Base-by-base conservation (phyloP, 2,888 invertebrate species). In the Drosophila buzzatii region DNA sequence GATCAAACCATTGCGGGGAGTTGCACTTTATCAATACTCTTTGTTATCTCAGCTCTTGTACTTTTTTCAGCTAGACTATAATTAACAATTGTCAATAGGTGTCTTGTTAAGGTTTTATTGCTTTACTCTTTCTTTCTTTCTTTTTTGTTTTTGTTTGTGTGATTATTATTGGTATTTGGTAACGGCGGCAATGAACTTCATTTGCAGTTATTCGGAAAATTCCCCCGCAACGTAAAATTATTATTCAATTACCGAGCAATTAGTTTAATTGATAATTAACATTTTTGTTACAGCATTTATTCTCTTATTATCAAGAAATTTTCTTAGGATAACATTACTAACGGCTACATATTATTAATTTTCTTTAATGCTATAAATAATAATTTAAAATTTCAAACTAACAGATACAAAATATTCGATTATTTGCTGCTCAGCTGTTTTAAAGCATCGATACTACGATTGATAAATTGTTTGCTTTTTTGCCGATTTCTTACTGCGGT, bases 11-110 rank as follows among this genome's bases (percentile, higher is more conserved):
- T 39, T 35, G 59, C 37, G 45, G n/a, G 20, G 27, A 75, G 37
- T 57, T 69, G 59, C 63, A 42, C 45, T 73, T 65, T 58, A 84
- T 84, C 84, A 84, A 77, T 70, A 63, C 35, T 33, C 12, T 51
- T 10, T 47, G 66, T 87, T 85, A 85, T 85, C 87, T 85, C 85
- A 63, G 67, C 55, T 61, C 62, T 44, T 79, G 79, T 76, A 58
- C 33, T 62, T 69, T 31, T 69, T 70, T 74, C 70, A 63, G 63
- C 66, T 53, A 76, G 62, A 45, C 55, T 63, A 61, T 86, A 86
- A 84, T 84, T 84, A 87, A 61, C 53, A 78, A 71, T 78, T 78
- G 81, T 80, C 62, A 63, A 52, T 70, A 39, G 47, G 55, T 69
- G 41, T 60, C 69, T 62, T 63, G 64, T 63, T 59, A 71, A 64